Conservation (phyloP, 1,140 invertebrate genomes). For the Hirudo medicinalis region DNA sequence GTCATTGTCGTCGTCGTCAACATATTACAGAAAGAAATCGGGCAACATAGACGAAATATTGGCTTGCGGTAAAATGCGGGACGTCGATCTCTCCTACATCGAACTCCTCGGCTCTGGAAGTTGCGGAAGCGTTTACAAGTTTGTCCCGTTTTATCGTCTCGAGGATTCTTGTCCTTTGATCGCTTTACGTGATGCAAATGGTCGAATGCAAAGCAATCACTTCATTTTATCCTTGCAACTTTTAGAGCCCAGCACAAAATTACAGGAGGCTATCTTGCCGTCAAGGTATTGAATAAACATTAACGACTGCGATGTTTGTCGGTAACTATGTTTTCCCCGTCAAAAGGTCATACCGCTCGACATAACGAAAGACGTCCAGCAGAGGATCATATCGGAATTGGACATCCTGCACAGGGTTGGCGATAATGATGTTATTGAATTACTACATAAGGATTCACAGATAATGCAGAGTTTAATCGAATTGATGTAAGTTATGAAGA, state of each 20-base stretch:
- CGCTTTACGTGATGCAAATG: background rate
- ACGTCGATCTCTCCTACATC: constrained; percentile 31
- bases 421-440: background rate
- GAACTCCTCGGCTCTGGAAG: constrained; percentile 35
- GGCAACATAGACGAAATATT: constrained; percentile 29
- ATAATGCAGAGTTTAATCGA: constrained; percentile 16
- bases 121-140: constrained; percentile 39
- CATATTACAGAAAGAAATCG: constrained; percentile 13
- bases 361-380: constrained; percentile 33
- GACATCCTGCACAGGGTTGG: constrained; percentile 38
- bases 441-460: background rate
- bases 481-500: too few relatives aligned
- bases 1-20: background rate
- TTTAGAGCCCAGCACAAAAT: constrained; percentile 4
- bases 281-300: constrained; percentile 11
- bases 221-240: background rate
- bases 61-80: constrained; percentile 27
- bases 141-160: background rate
- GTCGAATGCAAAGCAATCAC: too few relatives aligned
- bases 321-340: constrained; percentile 16
- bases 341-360: constrained; percentile 34
- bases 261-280: background rate
- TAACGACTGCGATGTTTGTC: background rate
- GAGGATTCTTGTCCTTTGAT: too few relatives aligned
- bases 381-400: constrained; percentile 38